Percentiles rank a stretch among this genome's conserved stretches.
Evolutionary conservation across 2,797 vertebrate genomes (phyloP).

Genomic region (Hozukius guyotensis): DNA sequence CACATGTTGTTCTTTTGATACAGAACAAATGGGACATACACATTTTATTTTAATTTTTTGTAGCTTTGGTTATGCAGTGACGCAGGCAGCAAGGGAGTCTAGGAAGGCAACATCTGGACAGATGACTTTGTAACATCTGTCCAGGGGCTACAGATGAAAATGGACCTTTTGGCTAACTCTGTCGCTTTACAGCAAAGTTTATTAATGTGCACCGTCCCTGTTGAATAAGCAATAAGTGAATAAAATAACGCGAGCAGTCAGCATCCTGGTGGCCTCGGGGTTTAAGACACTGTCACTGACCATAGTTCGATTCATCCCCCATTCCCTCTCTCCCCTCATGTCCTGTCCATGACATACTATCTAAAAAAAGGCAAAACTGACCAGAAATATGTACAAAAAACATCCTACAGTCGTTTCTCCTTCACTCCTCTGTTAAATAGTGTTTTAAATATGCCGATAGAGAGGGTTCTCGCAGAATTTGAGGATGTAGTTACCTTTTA

Average conservation of each 20-base stretch:
- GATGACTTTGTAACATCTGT: neutral
- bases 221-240: neutral
- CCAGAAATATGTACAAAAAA: neutral
- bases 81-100: neutral
- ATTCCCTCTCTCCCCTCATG: neutral
- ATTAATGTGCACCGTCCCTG: neutral
- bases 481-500: neutral
- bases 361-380: neutral
- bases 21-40: neutral
- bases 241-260: neutral
- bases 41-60: neutral
- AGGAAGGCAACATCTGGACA: neutral
- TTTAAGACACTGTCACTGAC: neutral
- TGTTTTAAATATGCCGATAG: neutral
- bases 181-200: neutral
- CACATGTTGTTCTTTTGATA: neutral
- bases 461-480: neutral
- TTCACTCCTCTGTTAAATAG: neutral
- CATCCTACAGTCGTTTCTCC: neutral
- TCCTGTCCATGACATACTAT: neutral
- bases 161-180: neutral
- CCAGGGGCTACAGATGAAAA: too few species aligned
- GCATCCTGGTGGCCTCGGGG: neutral
- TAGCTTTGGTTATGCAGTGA: neutral
- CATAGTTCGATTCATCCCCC: neutral